Evolutionary conservation across 1,140 invertebrate genomes (phyloP), one percentile per base, ranked within the genome.

Genomic region (Tyrophagus putrescentiae): DNA sequence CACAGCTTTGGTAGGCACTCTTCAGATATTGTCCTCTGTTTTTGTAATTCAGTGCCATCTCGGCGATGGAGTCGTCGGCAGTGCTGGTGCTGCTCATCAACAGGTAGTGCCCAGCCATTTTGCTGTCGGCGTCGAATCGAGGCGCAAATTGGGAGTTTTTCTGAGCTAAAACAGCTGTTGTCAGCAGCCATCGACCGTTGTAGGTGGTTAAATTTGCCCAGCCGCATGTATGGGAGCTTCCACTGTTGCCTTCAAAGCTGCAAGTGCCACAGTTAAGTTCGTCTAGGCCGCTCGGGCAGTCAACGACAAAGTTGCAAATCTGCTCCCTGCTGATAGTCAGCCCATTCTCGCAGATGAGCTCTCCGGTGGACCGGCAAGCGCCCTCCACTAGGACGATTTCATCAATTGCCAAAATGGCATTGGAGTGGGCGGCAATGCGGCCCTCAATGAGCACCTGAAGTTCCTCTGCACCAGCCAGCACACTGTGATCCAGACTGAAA

Each of bases 231-330:
- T 53, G 59, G 3, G 32, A 50, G n/a, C n/a, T n/a, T n/a, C n/a
- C n/a, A 34, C 36, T 27, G 9, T 53, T 57, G 4, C 50, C 44
- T 60, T 65, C 64, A 54, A 65, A 65, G 31, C 62, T 52, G 27
- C 64, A 65, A 13, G 13, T 7, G 11, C 64, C 64, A 9, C 64
- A 65, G 28, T 63, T 52, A 4, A n/a, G 21, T 48, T 65, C 64
- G 33, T 65, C 64, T 23, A n/a, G 25, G 25, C 41, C 41, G 6
- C 18, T 21, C 25, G 41, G 41, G 25, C 41, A 42, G 25, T 42
- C 41, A 21, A 21, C 25, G 25, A n/a, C 18, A 23, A 42, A 42
- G 25, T 42, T 23, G 25, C 41, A 42, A 21, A 21, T n/a, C 6
- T 42, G 41, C 25, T 42, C 41, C 1, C 18, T n/a, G 18, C 3